These are phyloP conservation scores for Heliocidaris tuberculata DNA, from an alignment of 35 echinoderm and acorn worm species.

Conservation along the genomic window DNA sequence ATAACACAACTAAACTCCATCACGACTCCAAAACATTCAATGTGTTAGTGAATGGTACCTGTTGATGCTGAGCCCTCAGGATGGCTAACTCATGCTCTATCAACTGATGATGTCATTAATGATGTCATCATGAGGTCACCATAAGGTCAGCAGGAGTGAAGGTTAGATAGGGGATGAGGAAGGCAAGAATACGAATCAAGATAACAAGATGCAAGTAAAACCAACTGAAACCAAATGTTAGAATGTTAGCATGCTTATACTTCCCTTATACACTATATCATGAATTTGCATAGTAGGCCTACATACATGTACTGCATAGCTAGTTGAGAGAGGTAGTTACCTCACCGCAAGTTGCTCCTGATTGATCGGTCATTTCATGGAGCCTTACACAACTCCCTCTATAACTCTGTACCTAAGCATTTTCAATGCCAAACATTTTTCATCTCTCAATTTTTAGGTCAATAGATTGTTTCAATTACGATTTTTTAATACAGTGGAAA, in stretches of 20 bases:
- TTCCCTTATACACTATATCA: no score
- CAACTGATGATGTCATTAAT: slow-evolving; percentile 58
- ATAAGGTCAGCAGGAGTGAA: slow-evolving; percentile 24
- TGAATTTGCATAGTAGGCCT: no score
- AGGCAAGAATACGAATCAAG: slow-evolving; percentile 29
- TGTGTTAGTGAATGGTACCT: slow-evolving; percentile 66
- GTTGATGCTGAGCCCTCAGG: slow-evolving; percentile 86
- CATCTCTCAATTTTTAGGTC: no score
- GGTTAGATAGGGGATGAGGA: slow-evolving; percentile 7
- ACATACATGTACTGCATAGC: no score
- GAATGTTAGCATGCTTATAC: neutral
- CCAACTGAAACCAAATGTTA: slow-evolving; percentile 6
- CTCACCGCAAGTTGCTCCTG: no score
- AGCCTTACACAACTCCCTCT: no score
- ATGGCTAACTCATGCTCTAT: slow-evolving; percentile 96
- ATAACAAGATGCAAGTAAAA: slow-evolving; percentile 43
- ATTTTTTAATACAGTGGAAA: no score
- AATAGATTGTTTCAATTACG: no score
- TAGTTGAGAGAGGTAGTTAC: no score
- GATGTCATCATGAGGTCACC: slow-evolving; percentile 14
- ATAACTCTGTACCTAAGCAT: no score
- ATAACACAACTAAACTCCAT: neutral
- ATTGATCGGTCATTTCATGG: no score
- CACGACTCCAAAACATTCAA: neutral
- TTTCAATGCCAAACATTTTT: no score